Percentiles rank a stretch among this genome's conserved stretches.
Conservation (phyloP, 2,113 vertebrate species). For the Marmota monax region DNA sequence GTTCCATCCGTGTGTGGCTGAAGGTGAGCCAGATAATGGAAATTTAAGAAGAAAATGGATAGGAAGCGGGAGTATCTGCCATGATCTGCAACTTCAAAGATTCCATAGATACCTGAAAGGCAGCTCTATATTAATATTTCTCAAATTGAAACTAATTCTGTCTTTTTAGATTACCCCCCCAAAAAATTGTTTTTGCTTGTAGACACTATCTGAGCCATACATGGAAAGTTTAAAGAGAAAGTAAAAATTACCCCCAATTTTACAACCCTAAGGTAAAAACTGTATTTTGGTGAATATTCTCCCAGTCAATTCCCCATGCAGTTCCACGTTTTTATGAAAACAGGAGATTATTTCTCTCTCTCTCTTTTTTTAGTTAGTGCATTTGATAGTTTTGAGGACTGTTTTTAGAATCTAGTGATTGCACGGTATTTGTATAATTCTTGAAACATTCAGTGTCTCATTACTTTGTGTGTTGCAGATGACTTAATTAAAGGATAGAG, state of each 20-base stretch:
- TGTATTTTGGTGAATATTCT: neutral
- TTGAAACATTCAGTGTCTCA: slow-evolving; percentile 4
- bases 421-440: slow-evolving; percentile 18
- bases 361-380: neutral
- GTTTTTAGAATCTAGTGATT: slow-evolving; percentile 53
- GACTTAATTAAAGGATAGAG: slow-evolving; percentile 62
- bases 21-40: neutral
- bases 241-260: neutral
- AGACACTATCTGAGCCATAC: neutral
- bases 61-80: neutral
- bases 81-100: neutral
- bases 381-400: neutral
- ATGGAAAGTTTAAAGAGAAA: neutral
- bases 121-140: neutral
- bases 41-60: neutral
- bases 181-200: neutral
- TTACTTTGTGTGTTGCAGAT: slow-evolving; percentile 42
- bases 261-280: neutral
- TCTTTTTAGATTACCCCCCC: neutral
- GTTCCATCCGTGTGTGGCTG: neutral
- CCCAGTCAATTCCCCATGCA: neutral
- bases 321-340: neutral
- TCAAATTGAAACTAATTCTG: neutral
- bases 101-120: neutral
- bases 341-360: neutral